A percentile compares a stretch with the other conserved stretches of the same genome.
phyloP scores from a whole-genome alignment of 2,797 vertebrate genomes.

The Myioborus miniatus region DNA sequence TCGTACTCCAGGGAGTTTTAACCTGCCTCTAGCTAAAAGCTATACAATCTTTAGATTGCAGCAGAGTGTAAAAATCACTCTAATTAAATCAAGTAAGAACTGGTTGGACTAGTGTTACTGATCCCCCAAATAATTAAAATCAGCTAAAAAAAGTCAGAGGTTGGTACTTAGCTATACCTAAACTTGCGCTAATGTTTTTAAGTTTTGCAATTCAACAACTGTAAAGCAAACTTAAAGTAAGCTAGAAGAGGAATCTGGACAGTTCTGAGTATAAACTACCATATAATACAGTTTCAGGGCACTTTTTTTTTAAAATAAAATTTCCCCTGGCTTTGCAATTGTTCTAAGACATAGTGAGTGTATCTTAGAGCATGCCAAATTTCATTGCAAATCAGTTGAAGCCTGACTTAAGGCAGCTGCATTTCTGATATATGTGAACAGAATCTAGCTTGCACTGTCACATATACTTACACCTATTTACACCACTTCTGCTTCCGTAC shows the following conservation, averaged over 20 bases:
- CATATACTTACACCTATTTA: neutral
- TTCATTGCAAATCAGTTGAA: neutral
- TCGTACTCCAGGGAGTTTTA: slow-evolving; percentile 50
- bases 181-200: neutral
- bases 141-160: slow-evolving; percentile 3
- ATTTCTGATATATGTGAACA: neutral
- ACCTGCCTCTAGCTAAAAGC: slow-evolving; percentile 65
- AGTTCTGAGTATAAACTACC: neutral
- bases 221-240: neutral
- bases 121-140: slow-evolving; percentile 61
- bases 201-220: neutral
- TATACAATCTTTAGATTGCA: slow-evolving; percentile 55
- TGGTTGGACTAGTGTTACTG: slow-evolving; percentile 59
- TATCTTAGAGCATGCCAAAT: neutral
- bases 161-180: neutral
- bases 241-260: neutral
- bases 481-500: neutral
- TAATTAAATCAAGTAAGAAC: slow-evolving; percentile 71
- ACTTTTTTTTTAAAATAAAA: neutral
- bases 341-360: neutral
- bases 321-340: neutral
- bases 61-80: slow-evolving; percentile 63
- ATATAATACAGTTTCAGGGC: neutral
- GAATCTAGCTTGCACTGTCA: neutral
- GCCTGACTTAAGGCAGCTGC: slow-evolving; percentile 27